phyloP scores from a whole-genome alignment of 2,113 vertebrate species.

The Sula dactylatra region DNA sequence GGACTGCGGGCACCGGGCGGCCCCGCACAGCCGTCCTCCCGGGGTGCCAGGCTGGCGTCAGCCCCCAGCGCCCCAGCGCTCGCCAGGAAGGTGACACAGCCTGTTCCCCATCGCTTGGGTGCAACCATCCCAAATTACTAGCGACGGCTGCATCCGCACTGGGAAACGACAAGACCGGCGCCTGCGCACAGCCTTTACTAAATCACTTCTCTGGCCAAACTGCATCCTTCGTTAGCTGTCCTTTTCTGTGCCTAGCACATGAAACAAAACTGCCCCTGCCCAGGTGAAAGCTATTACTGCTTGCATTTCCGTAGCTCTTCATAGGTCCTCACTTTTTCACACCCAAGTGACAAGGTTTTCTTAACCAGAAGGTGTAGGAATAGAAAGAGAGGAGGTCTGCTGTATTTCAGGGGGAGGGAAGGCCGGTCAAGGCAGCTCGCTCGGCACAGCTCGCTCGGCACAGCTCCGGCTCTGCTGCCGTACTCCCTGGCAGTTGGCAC shows the following conservation, averaged over 20 bases:
- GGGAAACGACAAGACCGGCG: fast-evolving
- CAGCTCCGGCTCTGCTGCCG: no score
- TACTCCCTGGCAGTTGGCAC: no score
- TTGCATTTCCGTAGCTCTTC: not conserved
- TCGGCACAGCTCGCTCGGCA: not conserved
- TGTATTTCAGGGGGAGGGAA: not conserved
- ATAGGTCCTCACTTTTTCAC: not conserved
- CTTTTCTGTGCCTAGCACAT: not conserved
- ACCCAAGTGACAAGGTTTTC: fast-evolving
- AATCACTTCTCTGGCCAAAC: not conserved
- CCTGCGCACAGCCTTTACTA: not conserved
- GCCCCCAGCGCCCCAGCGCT: fast-evolving
- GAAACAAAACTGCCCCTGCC: not conserved
- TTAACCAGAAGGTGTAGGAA: not conserved
- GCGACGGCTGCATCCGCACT: fast-evolving
- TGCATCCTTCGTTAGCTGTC: fast-evolving
- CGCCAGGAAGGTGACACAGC: not conserved
- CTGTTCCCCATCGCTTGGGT: not conserved
- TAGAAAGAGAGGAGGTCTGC: not conserved
- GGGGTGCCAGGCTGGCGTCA: not conserved
- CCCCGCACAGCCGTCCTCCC: fast-evolving
- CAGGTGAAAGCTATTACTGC: fast-evolving
- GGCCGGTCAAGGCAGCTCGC: not conserved
- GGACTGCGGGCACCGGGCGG: not conserved
- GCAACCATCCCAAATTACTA: fast-evolving